phyloP scores from a whole-genome alignment of 1,140 invertebrate species.

The Lepidotrigona ventralis region DNA sequence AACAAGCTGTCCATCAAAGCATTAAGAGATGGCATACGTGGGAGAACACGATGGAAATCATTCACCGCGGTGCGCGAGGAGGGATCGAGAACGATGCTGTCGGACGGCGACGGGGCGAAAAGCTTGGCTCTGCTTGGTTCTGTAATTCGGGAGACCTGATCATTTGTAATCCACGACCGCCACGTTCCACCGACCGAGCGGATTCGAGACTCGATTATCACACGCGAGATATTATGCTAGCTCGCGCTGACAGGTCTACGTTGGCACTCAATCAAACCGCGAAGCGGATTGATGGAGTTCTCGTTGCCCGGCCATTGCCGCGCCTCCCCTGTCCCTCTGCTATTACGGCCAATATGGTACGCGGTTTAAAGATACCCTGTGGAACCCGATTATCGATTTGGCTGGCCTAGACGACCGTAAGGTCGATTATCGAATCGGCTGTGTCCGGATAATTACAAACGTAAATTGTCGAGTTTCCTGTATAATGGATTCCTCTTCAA shows the following conservation, averaged over 20 bases:
- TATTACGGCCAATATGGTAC: conserved; percentile 28
- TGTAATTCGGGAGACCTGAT: conserved; percentile 33
- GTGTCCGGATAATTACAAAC: neutral
- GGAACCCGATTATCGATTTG: conserved; percentile 25
- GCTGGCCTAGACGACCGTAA: neutral
- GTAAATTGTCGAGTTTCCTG: neutral
- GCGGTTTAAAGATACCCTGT: conserved; percentile 24
- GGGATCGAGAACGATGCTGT: too few species aligned
- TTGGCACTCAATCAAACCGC: conserved; percentile 47
- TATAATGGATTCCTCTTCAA: too few species aligned
- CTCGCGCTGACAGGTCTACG: conserved; percentile 41
- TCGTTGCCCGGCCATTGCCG: neutral
- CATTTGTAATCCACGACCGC: conserved; percentile 41
- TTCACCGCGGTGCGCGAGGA: neutral
- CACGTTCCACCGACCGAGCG: conserved; percentile 3
- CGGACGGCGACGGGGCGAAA: too few species aligned
- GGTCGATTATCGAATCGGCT: neutral
- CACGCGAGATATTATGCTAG: conserved; percentile 49
- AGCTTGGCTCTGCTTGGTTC: neutral
- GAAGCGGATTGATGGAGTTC: conserved; percentile 50
- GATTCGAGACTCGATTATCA: conserved; percentile 49
- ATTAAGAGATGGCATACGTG: conserved; percentile 29
- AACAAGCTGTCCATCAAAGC: conserved; percentile 35
- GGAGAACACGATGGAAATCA: conserved; percentile 35
- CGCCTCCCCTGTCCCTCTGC: neutral